phyloP scores from a whole-genome alignment of 2,888 invertebrate species.

The Spicauda simplicius region DNA sequence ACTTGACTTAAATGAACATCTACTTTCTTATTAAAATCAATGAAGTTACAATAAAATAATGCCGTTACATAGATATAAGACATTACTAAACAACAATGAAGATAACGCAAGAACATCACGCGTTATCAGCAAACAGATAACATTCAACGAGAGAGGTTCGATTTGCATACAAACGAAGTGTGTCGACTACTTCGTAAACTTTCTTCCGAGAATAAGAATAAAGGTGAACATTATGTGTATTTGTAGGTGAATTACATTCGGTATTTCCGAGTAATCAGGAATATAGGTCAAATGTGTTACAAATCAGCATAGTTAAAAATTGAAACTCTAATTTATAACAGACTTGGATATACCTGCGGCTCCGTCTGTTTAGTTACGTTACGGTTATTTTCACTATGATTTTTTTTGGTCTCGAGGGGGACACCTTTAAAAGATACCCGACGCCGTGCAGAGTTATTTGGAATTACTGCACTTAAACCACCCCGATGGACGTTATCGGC shows the following conservation, averaged over 20 bases:
- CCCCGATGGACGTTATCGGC: no score
- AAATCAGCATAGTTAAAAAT: no score
- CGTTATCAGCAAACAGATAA: constrained; percentile 8
- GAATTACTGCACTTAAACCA: no score
- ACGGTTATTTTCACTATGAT: no score
- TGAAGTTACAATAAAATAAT: background rate
- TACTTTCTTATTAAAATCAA: background rate
- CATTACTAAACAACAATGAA: background rate
- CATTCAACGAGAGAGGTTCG: constrained; percentile 2
- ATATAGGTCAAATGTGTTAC: background rate
- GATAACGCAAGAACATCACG: background rate
- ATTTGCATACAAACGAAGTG: constrained; percentile 13
- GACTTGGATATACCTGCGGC: no score
- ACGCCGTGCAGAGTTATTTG: no score
- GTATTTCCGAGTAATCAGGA: background rate
- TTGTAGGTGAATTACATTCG: background rate
- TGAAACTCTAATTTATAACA: no score
- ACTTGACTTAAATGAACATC: background rate
- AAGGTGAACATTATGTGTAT: background rate
- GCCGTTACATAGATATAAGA: background rate
- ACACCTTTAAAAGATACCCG: no score
- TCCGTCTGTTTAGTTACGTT: no score
- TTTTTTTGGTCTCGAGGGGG: no score
- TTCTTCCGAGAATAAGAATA: constrained; percentile 2
- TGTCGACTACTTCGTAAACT: constrained; percentile 1